Evolutionary conservation across 2,113 vertebrate genomes (phyloP).

Genomic region (Lophius piscatorius): DNA sequence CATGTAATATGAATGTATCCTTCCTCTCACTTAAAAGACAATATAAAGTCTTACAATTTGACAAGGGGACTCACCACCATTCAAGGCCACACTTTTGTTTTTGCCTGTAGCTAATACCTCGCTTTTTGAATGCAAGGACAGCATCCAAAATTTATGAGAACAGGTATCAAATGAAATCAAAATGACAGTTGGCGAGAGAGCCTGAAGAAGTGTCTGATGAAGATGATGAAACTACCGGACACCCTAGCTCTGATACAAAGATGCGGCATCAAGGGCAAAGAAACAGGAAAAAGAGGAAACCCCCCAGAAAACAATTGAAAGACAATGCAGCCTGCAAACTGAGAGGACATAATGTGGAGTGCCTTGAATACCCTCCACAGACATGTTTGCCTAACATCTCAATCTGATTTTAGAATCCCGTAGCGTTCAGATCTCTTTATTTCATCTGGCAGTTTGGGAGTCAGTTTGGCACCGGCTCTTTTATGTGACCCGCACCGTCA

Average conservation of each 20-base stretch:
- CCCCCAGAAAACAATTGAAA: constrained; percentile 28
- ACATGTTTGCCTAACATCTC: constrained; percentile 52
- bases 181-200: constrained; percentile 40
- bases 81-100: constrained; percentile 37
- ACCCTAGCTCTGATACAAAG: constrained; percentile 14
- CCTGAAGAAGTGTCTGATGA: constrained; percentile 24
- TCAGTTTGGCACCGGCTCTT: constrained; percentile 17
- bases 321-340: constrained; percentile 22
- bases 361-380: constrained; percentile 24
- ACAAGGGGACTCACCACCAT: constrained; percentile 16
- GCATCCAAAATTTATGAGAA: constrained; percentile 62
- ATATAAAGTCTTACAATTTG: constrained; percentile 48
- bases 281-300: constrained; percentile 9
- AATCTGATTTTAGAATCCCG: constrained; percentile 43
- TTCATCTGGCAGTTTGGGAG: constrained; percentile 61
- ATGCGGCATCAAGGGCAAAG: constrained; percentile 3
- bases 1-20: no score
- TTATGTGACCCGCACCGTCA: constrained; percentile 9
- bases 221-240: constrained; percentile 59
- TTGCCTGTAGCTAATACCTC: constrained; percentile 46
- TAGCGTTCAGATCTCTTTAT: constrained; percentile 43
- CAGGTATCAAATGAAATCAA: constrained; percentile 58
- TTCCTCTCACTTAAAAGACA: constrained; percentile 9
- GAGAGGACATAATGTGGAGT: constrained; percentile 42
- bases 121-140: constrained; percentile 37